A percentile compares a stretch with the other conserved stretches of the same genome.
Conservation (phyloP, 2,797 vertebrate species). For the Sebastes minor region DNA sequence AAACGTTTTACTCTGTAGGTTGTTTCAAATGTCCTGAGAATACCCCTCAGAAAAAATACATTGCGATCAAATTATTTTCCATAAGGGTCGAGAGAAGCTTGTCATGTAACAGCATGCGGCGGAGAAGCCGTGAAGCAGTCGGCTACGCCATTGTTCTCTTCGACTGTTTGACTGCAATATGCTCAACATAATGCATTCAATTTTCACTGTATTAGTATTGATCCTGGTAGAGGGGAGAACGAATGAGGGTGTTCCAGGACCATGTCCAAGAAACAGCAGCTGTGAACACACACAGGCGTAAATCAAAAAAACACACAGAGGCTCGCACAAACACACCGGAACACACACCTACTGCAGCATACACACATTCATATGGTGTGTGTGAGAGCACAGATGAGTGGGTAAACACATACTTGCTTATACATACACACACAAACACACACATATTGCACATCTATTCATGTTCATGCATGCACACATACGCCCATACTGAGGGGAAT, state of each 20-base stretch:
- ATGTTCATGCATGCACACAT: slow-evolving; percentile 1
- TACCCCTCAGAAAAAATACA: not conserved
- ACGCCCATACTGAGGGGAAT: slow-evolving; percentile 20
- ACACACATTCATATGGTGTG: not conserved
- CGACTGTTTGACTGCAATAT: slow-evolving; percentile 24
- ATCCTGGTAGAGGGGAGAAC: slow-evolving; percentile 31
- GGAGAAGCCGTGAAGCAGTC: not conserved
- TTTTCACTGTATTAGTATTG: slow-evolving; percentile 52
- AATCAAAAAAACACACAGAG: not conserved
- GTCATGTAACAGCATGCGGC: slow-evolving; percentile 47
- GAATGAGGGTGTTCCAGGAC: slow-evolving; percentile 19
- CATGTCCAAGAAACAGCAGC: slow-evolving; percentile 47
- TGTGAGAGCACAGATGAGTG: not conserved
- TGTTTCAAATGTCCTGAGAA: not conserved
- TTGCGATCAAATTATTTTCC: not conserved
- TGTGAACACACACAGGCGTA: slow-evolving; percentile 40
- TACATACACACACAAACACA: slow-evolving; percentile 18
- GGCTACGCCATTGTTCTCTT: slow-evolving; percentile 4
- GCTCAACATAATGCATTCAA: slow-evolving; percentile 37
- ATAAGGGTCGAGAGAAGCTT: not conserved
- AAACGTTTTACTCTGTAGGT: not conserved
- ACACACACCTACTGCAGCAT: not conserved
- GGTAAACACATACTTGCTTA: not conserved
- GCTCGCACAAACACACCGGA: not conserved
- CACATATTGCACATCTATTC: slow-evolving; percentile 11